phyloP scores from a whole-genome alignment of 2,797 vertebrate species.

The Pipistrellus pygmaeus region DNA sequence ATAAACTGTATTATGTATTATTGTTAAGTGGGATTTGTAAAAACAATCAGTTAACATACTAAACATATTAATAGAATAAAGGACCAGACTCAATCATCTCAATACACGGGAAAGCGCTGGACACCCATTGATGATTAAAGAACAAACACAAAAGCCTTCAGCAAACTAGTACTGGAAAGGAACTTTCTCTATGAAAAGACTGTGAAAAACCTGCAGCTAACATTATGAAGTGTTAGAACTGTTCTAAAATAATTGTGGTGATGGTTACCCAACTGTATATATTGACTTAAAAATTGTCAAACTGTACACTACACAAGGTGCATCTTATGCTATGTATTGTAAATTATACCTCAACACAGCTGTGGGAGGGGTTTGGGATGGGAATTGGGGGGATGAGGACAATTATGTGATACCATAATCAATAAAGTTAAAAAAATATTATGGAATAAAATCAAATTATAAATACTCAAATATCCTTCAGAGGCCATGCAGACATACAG shows the following conservation, averaged over 20 bases:
- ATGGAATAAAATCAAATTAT: not conserved
- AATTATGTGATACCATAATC: too few relatives aligned
- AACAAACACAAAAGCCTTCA: not conserved
- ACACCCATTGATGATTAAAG: not conserved
- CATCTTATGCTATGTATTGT: not conserved
- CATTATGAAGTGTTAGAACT: not conserved
- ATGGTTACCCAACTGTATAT: not conserved
- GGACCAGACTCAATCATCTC: not conserved
- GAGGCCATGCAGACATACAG: not conserved
- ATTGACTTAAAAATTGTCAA: not conserved
- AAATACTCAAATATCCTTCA: not conserved
- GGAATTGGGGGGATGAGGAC: too few relatives aligned
- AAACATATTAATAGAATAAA: constrained; percentile 16
- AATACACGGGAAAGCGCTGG: not conserved
- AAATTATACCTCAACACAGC: not conserved
- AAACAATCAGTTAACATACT: not conserved
- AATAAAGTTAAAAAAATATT: not conserved
- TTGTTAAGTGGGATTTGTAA: constrained; percentile 3
- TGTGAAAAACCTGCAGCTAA: not conserved
- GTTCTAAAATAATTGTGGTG: not conserved
- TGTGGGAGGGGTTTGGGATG: not conserved
- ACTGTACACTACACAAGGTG: too few relatives aligned
- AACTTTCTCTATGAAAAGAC: not conserved
- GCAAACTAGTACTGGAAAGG: not conserved
- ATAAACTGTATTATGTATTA: not conserved